These are phyloP conservation scores for Orycteropus afer DNA, from an alignment of 2,113 vertebrate species.

Conservation along the genomic window DNA sequence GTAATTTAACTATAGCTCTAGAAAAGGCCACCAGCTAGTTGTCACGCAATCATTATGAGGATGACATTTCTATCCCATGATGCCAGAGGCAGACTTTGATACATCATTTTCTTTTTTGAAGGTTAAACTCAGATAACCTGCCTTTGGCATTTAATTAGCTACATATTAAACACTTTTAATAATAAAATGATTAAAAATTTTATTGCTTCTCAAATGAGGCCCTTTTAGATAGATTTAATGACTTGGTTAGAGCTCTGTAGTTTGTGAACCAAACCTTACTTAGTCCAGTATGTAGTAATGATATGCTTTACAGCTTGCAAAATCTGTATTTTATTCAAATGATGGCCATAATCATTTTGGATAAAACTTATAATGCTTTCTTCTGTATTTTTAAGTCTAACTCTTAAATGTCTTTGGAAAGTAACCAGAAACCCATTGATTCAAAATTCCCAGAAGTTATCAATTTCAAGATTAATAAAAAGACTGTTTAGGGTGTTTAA, in stretches of 20 bases:
- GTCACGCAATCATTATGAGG: constrained; percentile 97
- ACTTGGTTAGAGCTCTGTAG: constrained; percentile 93
- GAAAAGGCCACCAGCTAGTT: constrained; percentile 97
- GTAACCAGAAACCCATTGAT: constrained; percentile 80
- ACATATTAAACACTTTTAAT: constrained; percentile 99
- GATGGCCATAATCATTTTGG: constrained; percentile 94
- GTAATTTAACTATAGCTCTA: constrained; percentile 95
- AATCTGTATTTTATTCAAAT: constrained; percentile 97
- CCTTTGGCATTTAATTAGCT: constrained; percentile 99
- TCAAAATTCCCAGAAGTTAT: constrained; percentile 79
- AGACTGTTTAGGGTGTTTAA: constrained; percentile 68
- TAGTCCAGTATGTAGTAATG: constrained; percentile 93
- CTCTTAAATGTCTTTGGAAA: constrained; percentile 89
- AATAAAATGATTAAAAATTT: constrained; percentile 99
- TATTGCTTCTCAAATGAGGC: constrained; percentile 99
- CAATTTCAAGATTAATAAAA: constrained; percentile 71
- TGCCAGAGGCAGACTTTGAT: constrained; percentile 98
- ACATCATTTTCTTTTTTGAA: constrained; percentile 99
- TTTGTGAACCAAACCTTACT: constrained; percentile 93
- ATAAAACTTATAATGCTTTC: constrained; percentile 90
- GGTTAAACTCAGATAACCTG: constrained; percentile 99
- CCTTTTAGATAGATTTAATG: constrained; percentile 98
- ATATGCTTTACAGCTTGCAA: constrained; percentile 95
- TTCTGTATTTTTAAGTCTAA: constrained; percentile 91
- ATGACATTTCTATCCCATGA: constrained; percentile 98